Percentiles rank a stretch among this genome's conserved stretches.
phyloP scores from a whole-genome alignment of 2,888 invertebrate species.

The Parnassius glacialis region DNA sequence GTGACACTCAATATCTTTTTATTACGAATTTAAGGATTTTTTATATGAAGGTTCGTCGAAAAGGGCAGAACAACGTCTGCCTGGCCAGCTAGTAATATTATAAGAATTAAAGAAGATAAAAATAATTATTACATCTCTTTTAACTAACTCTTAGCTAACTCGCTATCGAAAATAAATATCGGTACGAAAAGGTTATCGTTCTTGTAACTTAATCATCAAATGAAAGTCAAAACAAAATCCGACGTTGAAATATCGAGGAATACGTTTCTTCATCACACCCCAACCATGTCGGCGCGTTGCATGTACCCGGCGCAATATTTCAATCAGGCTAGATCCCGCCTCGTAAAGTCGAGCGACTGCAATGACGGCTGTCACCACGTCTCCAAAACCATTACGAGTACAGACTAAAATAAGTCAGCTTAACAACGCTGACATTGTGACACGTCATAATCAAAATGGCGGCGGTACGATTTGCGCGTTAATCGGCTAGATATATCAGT shows the following conservation, averaged over 20 bases:
- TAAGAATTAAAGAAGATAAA: no score
- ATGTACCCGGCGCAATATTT: conserved; percentile 11
- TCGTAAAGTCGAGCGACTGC: neutral
- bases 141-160: no score
- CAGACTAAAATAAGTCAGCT: conserved; percentile 16
- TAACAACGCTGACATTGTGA: conserved; percentile 9
- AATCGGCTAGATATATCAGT: conserved; percentile 44
- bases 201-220: neutral
- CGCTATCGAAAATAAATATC: no score
- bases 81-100: no score
- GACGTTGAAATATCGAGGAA: neutral
- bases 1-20: no score
- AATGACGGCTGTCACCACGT: conserved; percentile 1
- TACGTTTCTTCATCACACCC: neutral
- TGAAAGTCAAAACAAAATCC: neutral
- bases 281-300: neutral
- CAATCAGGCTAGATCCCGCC: conserved; percentile 22
- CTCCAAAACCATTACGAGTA: conserved; percentile 5
- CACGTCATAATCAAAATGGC: conserved; percentile 43
- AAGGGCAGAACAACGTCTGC: no score
- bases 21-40: no score
- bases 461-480: conserved; percentile 26
- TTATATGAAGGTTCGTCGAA: no score
- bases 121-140: no score
- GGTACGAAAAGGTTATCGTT: neutral